Evolutionary conservation across 2,113 vertebrate genomes (phyloP), one percentile per base, ranked within the genome.

Genomic region (Eurypyga helias): DNA sequence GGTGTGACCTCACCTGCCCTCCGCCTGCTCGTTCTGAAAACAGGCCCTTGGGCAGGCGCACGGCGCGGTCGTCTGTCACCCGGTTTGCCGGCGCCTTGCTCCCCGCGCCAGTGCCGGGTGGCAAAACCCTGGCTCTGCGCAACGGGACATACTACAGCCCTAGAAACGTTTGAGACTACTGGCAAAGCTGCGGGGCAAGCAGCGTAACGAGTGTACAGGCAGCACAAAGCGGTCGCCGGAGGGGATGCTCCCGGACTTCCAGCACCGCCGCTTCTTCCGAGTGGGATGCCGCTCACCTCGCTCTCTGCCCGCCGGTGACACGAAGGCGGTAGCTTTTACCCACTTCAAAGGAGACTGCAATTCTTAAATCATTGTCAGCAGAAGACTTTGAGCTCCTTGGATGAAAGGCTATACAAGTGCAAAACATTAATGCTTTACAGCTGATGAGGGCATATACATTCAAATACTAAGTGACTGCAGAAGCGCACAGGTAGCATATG

Each of bases 331-430:
- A 33, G 73, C 87, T 13, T 41, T 61, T 60, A 57, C 16, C 14
- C 90, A 93, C 94, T 93, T 96, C 94, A 94, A 93, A 96, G 94
- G 55, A 94, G 33, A 6, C 90, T n/a, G 85, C 36, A 82, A 78
- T 72, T 89, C 91, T 89, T 93, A n/a, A 41, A 82, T 89, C 91
- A 48, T 54, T 60, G 93, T 87, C 92, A 70, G 89, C 82, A 24
- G 72, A 49, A 65, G 87, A 87, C 91, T 96, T 95, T 87, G 89
- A 87, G 92, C 71, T 87, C 28, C 81, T 58, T 4, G 80, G 82
- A 86, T 95, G 88, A 89, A 97, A 95, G 96, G 80, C 95, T 69
- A 96, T 97, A 79, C 87, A 97, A 95, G 92, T 96, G 92, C 89
- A 97, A 97, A 97, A 36, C 86, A 78, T 90, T 58, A 64, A 89